Evolutionary conservation across 2,888 invertebrate species (phyloP), one percentile per base, ranked within the genome.

Genomic region (Drosophila fulvimacula): DNA sequence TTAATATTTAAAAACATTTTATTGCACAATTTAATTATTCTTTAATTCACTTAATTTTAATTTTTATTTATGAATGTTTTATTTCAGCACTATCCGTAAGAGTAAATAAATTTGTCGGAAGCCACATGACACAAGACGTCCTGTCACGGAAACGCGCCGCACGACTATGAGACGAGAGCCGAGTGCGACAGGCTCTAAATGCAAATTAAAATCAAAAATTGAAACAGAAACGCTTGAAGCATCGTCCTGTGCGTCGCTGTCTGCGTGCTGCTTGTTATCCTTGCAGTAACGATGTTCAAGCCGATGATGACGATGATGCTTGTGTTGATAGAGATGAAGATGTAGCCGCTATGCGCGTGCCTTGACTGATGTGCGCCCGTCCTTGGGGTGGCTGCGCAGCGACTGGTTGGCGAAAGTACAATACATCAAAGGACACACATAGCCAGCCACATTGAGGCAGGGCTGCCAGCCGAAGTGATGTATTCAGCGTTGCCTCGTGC

Each of bases 301-400:
- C 56, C 60, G 57, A 59, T 39, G 44, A 7, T 48, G 56, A 42
- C 55, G 73, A 49, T 58, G 32, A n/a, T 55, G 49, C 3, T 44
- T 62, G 3, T 62, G 63, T 30, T 61, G 65, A 24, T 62, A 59
- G 46, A 30, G 66, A 67, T 73, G 73, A 69, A 75, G 79, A 83
- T 81, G 82, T 69, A 73, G 86, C 74, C 69, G 82, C 73, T 80
- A 74, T 86, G 90, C 90, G 89, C 90, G 88, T 87, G 89, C 81
- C 87, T 85, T 78, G 69, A 72, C 79, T 69, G 63, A 60, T 64
- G 62, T 51, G 38, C 71, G 68, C 69, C 62, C 84, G 79, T 86
- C 83, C 87, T 84, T 84, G 79, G 78, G 76, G 78, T 75, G 78
- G 74, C 80, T 87, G 80, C 69, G 69, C 76, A 76, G 76, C 80